Evolutionary conservation across 1,140 invertebrate genomes (phyloP), one percentile per base, ranked within the genome.

Genomic region (Leptestheria dahalacensis): DNA sequence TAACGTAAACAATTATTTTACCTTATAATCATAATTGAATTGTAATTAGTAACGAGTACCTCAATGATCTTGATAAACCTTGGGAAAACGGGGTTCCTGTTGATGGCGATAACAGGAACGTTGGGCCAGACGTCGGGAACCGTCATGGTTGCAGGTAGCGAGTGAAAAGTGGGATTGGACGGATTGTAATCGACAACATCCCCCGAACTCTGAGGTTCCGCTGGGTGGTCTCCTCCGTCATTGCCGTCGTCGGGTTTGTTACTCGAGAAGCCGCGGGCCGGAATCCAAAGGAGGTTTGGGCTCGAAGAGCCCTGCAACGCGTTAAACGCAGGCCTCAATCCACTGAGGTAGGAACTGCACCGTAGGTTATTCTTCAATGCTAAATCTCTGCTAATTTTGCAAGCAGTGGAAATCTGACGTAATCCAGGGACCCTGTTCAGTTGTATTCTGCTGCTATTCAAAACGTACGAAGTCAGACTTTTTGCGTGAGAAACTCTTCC

Each of bases 21-120:
- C 53, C 18, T 11, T 49, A 18, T 56, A 15, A 21, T 11, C 23
- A 15, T 60, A 41, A 56, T 51, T 18, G 23, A 29, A 12, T 24
- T 18, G 24, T 54, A 4, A 61, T 25, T 61, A 49, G 49, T 12
- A 48, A 20, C 21, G 66, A 67, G 68, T 70, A 91, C 87, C 76
- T 98, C 95, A 63, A 99, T 84, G 62, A 98, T 82, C 76, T 99
- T 99, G 61, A 97, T 93, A 75, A 99, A 99, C 66, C 90, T 81
- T 47, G 96, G 97, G 77, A 99, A 99, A 1, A 99, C 86, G 33
- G 95, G 95, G 77, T 95, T 93, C 65, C 91, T 80, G 66, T 79
- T 86, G 59, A 98, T 86, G 2, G 94, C 91, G 66, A 99, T 88
- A 12, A 99, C 81, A 48, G 96, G 96, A 9, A 99, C 82, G 71